These are phyloP conservation scores for Priocnemis perturbator DNA, from an alignment of 2,888 invertebrate genomes.

Conservation along the genomic window DNA sequence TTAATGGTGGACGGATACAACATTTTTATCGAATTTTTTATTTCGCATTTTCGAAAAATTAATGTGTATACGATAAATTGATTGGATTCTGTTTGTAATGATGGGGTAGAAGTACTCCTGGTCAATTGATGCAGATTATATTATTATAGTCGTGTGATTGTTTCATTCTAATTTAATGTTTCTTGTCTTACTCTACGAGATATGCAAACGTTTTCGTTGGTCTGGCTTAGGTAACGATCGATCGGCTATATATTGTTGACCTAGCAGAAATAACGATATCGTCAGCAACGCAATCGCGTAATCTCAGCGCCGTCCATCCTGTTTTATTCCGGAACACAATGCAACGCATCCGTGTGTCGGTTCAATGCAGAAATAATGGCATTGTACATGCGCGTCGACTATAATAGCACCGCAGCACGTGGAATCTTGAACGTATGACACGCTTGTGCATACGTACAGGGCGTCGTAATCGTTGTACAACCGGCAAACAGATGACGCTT, in stretches of 20 bases:
- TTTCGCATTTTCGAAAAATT: no score
- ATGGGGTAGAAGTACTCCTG: no score
- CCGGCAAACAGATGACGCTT: background rate
- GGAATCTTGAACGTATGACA: conserved; percentile 15
- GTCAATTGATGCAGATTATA: no score
- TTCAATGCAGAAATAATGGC: conserved; percentile 53
- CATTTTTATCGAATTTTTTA: no score
- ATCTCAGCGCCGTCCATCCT: conserved; percentile 49
- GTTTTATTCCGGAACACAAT: conserved; percentile 45
- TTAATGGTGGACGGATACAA: no score
- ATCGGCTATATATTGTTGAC: conserved; percentile 32
- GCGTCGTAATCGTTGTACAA: conserved; percentile 6
- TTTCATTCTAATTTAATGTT: no score
- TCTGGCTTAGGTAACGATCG: conserved; percentile 50
- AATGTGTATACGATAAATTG: no score
- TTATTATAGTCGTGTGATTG: no score
- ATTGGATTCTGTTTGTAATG: no score
- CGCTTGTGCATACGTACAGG: background rate
- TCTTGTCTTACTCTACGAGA: no score
- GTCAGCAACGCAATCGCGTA: conserved; percentile 40
- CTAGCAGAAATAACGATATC: conserved; percentile 46
- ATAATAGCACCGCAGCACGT: conserved; percentile 35
- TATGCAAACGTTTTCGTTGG: background rate
- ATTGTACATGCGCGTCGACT: conserved; percentile 42
- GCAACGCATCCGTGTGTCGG: conserved; percentile 45